Conservation (phyloP, 2,113 vertebrate genomes). For the Tragelaphus strepsiceros region DNA sequence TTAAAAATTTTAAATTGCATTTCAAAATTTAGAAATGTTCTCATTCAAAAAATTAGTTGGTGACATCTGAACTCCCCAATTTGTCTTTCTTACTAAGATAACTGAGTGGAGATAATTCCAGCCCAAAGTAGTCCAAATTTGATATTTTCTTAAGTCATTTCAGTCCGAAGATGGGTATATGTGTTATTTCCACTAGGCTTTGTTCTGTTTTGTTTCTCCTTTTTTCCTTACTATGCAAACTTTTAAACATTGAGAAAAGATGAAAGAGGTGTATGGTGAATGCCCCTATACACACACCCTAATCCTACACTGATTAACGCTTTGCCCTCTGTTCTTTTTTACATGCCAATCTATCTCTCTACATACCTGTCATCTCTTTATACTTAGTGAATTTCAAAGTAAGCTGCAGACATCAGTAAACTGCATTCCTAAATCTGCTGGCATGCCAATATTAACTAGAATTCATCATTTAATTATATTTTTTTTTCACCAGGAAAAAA, state of each 20-base stretch:
- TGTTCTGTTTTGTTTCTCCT: neutral
- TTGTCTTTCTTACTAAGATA: slow-evolving; percentile 17
- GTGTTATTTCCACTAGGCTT: neutral
- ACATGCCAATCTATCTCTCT: neutral
- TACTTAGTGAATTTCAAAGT: neutral
- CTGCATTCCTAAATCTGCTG: neutral
- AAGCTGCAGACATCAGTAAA: neutral
- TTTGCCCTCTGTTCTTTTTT: neutral
- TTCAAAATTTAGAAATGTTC: neutral
- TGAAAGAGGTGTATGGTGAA: neutral
- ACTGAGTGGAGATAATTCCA: neutral
- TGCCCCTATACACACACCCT: neutral
- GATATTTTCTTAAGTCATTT: slow-evolving; percentile 5
- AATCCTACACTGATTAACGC: neutral
- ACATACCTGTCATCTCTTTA: neutral
- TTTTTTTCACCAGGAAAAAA: neutral
- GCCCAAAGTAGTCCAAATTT: neutral
- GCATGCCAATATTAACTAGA: neutral
- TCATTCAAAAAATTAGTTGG: slow-evolving; percentile 26
- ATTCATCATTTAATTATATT: neutral
- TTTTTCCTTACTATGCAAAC: neutral
- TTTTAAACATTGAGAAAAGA: neutral
- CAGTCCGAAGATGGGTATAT: neutral
- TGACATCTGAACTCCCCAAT: neutral
- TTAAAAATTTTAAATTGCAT: neutral